Base-by-base conservation (phyloP, 2,113 vertebrate species). In the Protobothrops flavoviridis region DNA sequence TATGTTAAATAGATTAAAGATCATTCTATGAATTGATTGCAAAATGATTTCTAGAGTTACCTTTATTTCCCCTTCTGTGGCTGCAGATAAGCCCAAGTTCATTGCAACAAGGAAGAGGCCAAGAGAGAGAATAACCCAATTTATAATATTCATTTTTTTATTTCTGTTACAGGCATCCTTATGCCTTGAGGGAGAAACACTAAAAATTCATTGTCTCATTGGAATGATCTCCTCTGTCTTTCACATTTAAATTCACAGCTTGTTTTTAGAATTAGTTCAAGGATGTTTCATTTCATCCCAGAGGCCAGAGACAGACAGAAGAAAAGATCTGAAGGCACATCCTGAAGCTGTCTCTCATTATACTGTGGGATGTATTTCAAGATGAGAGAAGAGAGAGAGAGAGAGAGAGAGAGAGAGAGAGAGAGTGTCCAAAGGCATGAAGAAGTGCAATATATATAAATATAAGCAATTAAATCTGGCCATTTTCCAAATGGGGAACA, bases 211-310 rank as follows among this genome's bases (percentile, higher is more conserved):
- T 0, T 69, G 2, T 91, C 53, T 89, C 91, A n/a, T 1, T 85
- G 64, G 91, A 87, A 94, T 85, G 8, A n/a, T 90, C 33, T 93
- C 69, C 48, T 94, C 88, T 53, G 5, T 91, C 24, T 29, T 45
- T 61, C 74, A 59, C 87, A 52, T 91, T n/a, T 81, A 90, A 61
- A 39, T n/a, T 94, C n/a, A n/a, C 0, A 39, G 7, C 1, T 21
- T 87, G 53, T 45, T 81, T 92, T 57, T 39, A 43, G 12, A 94
- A 92, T 50, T 59, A 91, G 88, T 94, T 92, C 55, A 92, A 50
- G 39, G 21, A 7, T 2, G 53, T 92, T 94, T 50, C 6, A 50
- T 12, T 15, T 93, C 85, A 90, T 89, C 91, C 50, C 85, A 81
- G 69, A 91, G 5, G 26, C 12, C 24, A 50, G 7, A 89, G 12